phyloP scores from a whole-genome alignment of 64 coral and sea anemone species.

The Trachythela sp. region DNA sequence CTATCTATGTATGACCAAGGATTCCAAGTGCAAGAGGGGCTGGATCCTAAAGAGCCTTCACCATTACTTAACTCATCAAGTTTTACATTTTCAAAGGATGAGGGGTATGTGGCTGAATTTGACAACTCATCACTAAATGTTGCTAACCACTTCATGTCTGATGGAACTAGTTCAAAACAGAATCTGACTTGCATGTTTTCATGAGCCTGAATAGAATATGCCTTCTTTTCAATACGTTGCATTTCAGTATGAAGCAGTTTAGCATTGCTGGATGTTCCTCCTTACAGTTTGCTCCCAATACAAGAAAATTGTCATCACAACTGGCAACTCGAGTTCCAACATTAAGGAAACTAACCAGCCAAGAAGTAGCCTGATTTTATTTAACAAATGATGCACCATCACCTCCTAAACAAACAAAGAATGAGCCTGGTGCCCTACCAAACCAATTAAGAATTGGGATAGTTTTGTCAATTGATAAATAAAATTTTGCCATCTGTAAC shows the following conservation, averaged over 20 bases:
- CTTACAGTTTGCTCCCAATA: slow-evolving; percentile 57
- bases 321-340: slow-evolving; percentile 43
- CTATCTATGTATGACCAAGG: slow-evolving; percentile 70
- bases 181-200: slow-evolving; percentile 33
- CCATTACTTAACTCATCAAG: slow-evolving; percentile 47
- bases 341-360: slow-evolving; percentile 77
- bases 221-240: slow-evolving; percentile 56
- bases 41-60: slow-evolving; percentile 50
- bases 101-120: slow-evolving; percentile 57
- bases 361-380: slow-evolving; percentile 55
- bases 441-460: slow-evolving; percentile 71
- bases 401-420: slow-evolving; percentile 54
- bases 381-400: slow-evolving; percentile 82
- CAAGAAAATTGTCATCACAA: background rate
- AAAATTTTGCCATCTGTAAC: slow-evolving; percentile 59
- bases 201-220: slow-evolving; percentile 54
- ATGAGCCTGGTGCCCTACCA: slow-evolving; percentile 36
- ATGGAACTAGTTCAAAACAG: slow-evolving; percentile 53
- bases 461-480: slow-evolving; percentile 53
- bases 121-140: slow-evolving; percentile 63
- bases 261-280: slow-evolving; percentile 69
- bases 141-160: slow-evolving; percentile 79
- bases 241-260: slow-evolving; percentile 54
- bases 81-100: slow-evolving; percentile 76
- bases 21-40: slow-evolving; percentile 52